A percentile compares a stretch with the other conserved stretches of the same genome.
Evolutionary conservation across 2,888 invertebrate species (phyloP).

Genomic region (Xestia sexstrigata): DNA sequence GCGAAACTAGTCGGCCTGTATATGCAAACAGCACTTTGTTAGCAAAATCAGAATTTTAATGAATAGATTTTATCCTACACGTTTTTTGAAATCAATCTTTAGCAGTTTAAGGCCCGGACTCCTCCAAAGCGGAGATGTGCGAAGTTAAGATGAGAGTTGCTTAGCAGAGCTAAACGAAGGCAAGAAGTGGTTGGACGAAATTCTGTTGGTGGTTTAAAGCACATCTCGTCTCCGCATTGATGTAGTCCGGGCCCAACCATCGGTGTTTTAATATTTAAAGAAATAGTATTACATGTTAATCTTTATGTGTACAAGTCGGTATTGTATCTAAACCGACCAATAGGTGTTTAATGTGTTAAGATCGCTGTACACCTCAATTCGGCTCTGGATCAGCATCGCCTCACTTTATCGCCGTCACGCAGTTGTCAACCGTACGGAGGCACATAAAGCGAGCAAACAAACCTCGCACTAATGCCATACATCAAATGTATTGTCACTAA

Average conservation of each 20-base stretch:
- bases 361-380: constrained; percentile 35
- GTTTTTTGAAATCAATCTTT: constrained; percentile 41
- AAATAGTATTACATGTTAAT: constrained; percentile 58
- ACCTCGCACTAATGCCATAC: not conserved
- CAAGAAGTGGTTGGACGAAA: not conserved
- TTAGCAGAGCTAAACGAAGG: not conserved
- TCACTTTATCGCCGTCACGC: not conserved
- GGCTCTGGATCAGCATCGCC: constrained; percentile 29
- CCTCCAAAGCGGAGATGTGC: not conserved
- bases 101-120: constrained; percentile 11
- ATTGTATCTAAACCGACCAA: constrained; percentile 49
- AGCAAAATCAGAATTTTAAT: constrained; percentile 20
- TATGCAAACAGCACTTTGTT: constrained; percentile 31
- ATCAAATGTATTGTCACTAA: not conserved
- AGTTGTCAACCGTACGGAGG: not conserved
- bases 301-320: constrained; percentile 45
- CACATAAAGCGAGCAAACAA: not conserved
- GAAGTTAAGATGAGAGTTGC: not conserved
- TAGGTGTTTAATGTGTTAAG: constrained; percentile 55
- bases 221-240: not conserved
- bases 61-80: constrained; percentile 24
- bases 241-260: constrained; percentile 10
- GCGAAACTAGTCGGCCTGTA: constrained; percentile 40
- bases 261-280: constrained; percentile 50
- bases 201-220: not conserved